Evolutionary conservation across 2,113 vertebrate species (phyloP).

Genomic region (Shinisaurus crocodilurus): DNA sequence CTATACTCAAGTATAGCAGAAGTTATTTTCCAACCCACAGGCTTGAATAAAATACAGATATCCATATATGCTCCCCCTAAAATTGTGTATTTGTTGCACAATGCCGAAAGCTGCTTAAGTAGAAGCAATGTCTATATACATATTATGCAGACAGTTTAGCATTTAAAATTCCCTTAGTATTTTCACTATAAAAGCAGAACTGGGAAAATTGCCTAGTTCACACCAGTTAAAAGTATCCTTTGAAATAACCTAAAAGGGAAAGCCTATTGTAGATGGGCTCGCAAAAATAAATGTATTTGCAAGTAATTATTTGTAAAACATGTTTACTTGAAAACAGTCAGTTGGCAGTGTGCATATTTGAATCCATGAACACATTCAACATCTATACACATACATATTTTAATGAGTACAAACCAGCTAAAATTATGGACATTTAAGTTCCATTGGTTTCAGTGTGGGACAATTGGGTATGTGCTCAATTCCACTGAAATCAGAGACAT

Average conservation of each 20-base stretch:
- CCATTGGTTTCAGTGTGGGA: neutral
- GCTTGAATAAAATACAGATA: neutral
- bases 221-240: conserved; percentile 5
- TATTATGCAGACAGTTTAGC: neutral
- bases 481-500: neutral
- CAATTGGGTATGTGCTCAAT: neutral
- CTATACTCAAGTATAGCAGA: neutral
- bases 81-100: neutral
- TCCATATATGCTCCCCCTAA: neutral
- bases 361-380: neutral
- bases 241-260: neutral
- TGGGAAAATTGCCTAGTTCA: conserved; percentile 3
- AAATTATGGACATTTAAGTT: neutral
- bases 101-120: conserved; percentile 24
- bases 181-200: neutral
- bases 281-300: neutral
- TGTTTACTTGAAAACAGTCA: neutral
- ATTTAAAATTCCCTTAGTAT: conserved; percentile 24
- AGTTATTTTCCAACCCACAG: neutral
- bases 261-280: neutral
- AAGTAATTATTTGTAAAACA: neutral
- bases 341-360: neutral
- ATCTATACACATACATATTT: neutral
- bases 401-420: neutral
- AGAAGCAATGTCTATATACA: conserved; percentile 15